These are phyloP conservation scores for Laticauda laticaudata DNA, from an alignment of 2,113 vertebrate genomes.

Conservation along the genomic window DNA sequence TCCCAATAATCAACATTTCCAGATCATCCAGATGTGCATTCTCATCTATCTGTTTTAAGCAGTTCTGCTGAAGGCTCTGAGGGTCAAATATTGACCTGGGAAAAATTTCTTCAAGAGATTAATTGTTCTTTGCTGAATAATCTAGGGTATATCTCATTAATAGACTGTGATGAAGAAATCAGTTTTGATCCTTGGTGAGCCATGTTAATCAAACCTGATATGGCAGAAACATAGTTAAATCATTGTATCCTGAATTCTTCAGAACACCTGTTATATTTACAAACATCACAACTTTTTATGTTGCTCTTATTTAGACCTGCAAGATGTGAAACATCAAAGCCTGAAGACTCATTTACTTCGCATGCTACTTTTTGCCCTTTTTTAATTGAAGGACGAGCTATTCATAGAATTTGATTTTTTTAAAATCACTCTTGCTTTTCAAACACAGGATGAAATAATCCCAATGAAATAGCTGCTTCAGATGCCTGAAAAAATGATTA, in stretches of 20 bases:
- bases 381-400: not conserved
- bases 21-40: not conserved
- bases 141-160: not conserved
- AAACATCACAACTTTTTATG: not conserved
- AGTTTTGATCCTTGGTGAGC: not conserved
- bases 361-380: not conserved
- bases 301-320: not conserved
- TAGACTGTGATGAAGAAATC: not conserved
- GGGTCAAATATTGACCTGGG: not conserved
- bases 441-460: not conserved
- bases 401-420: not conserved
- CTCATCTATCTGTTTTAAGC: not conserved
- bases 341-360: not conserved
- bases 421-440: not conserved
- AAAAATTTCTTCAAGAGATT: not conserved
- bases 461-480: not conserved
- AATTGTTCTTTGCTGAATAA: not conserved
- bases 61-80: not conserved
- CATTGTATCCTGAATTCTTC: not conserved
- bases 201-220: not conserved
- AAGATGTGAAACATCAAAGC: not conserved
- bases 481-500: not conserved
- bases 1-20: not conserved
- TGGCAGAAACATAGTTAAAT: not conserved
- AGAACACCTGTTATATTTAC: not conserved